Evolutionary conservation across 2,113 vertebrate species (phyloP), one percentile per base, ranked within the genome.

Genomic region (Engraulis encrasicolus): DNA sequence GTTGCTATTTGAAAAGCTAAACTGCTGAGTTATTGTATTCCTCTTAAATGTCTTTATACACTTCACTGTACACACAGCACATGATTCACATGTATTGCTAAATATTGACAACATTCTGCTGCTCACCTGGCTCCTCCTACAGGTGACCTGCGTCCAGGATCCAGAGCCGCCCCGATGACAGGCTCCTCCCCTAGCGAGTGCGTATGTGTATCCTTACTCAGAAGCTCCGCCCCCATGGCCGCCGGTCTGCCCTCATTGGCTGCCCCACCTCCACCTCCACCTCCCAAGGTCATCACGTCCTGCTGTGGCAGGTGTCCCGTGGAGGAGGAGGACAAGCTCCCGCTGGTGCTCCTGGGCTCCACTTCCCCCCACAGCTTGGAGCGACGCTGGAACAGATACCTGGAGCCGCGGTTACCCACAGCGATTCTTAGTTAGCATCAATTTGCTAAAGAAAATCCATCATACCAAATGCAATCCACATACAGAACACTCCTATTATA

Each of bases 311-410:
- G 66, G 0, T 0, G 58, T 6, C 0, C 58, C 58, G 23, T 23
- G 58, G 40, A 45, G 40, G 40, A 45, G 40, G 40, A 45, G 40
- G 40, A 3, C 40, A 45, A 45, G 40, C 40, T n/a, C n/a, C n/a
- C n/a, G n/a, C n/a, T n/a, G 40, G 4, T 45, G 58, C 58, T 96
- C 91, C 96, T 90, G 88, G 96, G 95, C 89, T 97, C 97, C 82
- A 96, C 97, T 93, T 97, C 96, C 86, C 98, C 98, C 98, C 98
- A 99, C 89, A 99, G 96, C 96, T 99, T 99, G 91, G 98, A 99
- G 92, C 97, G 96, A 96, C 98, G 97, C 96, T 99, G 98, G 94
- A 99, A 99, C 94, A 99, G 96, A 94, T 99, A 99, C 92, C 97
- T n/a, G n/a, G n/a, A n/a, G n/a, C n/a, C n/a, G n/a, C n/a, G n/a